Base-by-base conservation (phyloP, 2,888 invertebrate genomes). In the Agonum fuliginosum region DNA sequence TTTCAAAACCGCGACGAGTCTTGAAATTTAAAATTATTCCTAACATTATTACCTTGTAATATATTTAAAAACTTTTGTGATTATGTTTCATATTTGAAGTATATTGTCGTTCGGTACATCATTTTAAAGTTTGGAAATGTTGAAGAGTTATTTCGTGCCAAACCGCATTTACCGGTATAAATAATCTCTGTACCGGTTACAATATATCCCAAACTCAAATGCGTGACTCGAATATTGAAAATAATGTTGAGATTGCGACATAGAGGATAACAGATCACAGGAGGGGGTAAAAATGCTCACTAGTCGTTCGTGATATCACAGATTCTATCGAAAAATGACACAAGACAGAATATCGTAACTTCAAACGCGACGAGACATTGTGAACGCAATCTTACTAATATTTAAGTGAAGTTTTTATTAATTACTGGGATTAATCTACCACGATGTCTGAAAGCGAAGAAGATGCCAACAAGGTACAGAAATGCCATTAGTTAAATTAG, bases 191-290 rank as follows among this genome's bases (percentile, higher is more conserved):
- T 69, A 69, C 46, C 46, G 69, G 69, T 41, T 20, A 24, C 46
- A 43, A 46, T 46, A 46, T 24, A 43, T 69, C 24, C n/a, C 69
- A 10, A 46, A 22, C 58, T 48, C 41, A 46, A 70, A 24, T 72
- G 72, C 72, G 72, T 72, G 72, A 72, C 72, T 30, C 8, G 27
- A 54, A 54, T 72, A 72, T 72, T 72, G 72, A 72, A 72, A 46
- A 72, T 46, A 58, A 37, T 72, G 34, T 58, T 54, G 58, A 72
- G 54, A 72, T 72, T 72, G 27, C 43, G 70, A 71, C 48, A 71
- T 46, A 72, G 20, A n/a, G 54, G 58, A 72, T 54, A 41, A 41
- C 24, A 34, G 48, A 72, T 54, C 30, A 20, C 20, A 54, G 54
- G 72, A 72, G 72, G 72, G 72, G 72, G 58, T 72, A 41, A 41